A percentile compares a stretch with the other conserved stretches of the same genome.
phyloP scores from a whole-genome alignment of 2,797 vertebrate species.

The Falco columbarius region DNA sequence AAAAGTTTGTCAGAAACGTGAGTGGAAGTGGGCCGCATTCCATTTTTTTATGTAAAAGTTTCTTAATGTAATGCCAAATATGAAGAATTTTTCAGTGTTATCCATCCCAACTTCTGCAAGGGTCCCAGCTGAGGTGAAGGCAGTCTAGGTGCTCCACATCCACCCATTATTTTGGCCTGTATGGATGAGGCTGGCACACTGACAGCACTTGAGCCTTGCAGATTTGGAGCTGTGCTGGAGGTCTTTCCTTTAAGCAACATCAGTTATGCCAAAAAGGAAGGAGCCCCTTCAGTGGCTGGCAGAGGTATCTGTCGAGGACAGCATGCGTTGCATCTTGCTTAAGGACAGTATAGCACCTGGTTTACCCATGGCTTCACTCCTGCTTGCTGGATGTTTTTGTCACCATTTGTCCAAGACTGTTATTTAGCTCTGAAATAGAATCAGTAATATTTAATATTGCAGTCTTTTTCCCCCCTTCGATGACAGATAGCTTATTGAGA shows the following conservation, averaged over 20 bases:
- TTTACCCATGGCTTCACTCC: neutral
- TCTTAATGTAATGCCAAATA: neutral
- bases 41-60: neutral
- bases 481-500: neutral
- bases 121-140: neutral
- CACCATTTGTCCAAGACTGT: neutral
- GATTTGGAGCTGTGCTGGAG: neutral
- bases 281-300: neutral
- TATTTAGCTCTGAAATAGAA: neutral
- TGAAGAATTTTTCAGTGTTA: neutral
- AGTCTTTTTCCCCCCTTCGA: neutral
- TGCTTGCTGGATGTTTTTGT: neutral
- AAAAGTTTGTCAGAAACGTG: neutral
- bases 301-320: neutral
- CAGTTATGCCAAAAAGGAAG: neutral
- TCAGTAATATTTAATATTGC: neutral
- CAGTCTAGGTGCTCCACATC: neutral
- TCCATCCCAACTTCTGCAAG: neutral
- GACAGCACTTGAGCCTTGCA: neutral
- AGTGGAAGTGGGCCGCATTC: neutral
- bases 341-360: neutral
- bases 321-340: neutral
- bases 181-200: neutral
- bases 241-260: neutral
- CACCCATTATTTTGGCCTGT: neutral